Conservation (phyloP, 2,797 vertebrate species). For the Diplodus sargus region DNA sequence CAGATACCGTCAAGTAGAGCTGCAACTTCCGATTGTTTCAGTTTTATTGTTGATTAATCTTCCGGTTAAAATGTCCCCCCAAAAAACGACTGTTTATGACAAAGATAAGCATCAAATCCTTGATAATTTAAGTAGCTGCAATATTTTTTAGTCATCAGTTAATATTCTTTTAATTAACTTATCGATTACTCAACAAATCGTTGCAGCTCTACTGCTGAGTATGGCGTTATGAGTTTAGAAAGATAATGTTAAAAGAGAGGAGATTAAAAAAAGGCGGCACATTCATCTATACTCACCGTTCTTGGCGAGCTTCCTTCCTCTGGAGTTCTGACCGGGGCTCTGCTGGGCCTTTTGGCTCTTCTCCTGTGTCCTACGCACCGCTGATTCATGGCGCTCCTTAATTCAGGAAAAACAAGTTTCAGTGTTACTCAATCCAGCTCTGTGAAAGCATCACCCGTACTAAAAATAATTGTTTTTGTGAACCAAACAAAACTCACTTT, state of each 20-base stretch:
- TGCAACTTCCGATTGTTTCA: too few species aligned
- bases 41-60: too few species aligned
- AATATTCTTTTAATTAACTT: too few species aligned
- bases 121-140: too few species aligned
- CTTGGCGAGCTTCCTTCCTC: slow-evolving; percentile 85
- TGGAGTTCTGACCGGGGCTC: slow-evolving; percentile 85
- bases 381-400: slow-evolving; percentile 93
- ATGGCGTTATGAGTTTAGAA: slow-evolving; percentile 35
- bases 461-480: not conserved
- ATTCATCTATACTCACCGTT: slow-evolving; percentile 79
- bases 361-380: slow-evolving; percentile 91
- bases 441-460: not conserved
- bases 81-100: too few species aligned
- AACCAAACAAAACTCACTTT: slow-evolving; percentile 76
- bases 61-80: too few species aligned
- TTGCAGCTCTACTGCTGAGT: not conserved
- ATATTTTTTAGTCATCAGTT: too few species aligned
- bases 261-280: not conserved
- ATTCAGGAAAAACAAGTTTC: slow-evolving; percentile 47
- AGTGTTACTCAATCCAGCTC: slow-evolving; percentile 5
- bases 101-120: too few species aligned
- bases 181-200: too few species aligned
- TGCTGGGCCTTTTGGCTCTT: slow-evolving; percentile 91
- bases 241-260: slow-evolving; percentile 30
- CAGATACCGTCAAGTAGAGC: slow-evolving; percentile 12